Evolutionary conservation across 2,113 vertebrate species (phyloP).

Genomic region (Vireo altiloquus): DNA sequence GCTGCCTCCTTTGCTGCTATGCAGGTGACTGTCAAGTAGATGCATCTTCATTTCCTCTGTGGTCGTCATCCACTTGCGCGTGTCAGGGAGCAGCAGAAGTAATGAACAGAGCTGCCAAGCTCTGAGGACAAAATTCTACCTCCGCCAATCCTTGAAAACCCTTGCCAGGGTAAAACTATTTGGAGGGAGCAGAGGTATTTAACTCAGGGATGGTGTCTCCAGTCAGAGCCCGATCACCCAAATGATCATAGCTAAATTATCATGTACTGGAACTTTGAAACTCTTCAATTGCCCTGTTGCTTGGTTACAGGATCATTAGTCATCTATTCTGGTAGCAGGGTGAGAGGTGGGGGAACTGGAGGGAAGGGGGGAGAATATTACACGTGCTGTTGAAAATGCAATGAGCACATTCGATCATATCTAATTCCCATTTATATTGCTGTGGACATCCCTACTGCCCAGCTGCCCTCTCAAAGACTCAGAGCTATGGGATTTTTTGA

Average conservation of each 20-base stretch:
- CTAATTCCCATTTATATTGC: slow-evolving; percentile 76
- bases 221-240: not conserved
- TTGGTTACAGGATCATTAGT: slow-evolving; percentile 78
- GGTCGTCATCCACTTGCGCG: not conserved
- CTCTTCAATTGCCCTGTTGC: slow-evolving; percentile 73
- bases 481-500: slow-evolving; percentile 74
- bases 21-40: not conserved
- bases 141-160: not conserved
- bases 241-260: slow-evolving; percentile 25
- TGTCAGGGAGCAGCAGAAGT: not conserved
- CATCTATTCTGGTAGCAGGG: slow-evolving; percentile 66
- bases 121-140: not conserved
- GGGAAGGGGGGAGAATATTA: slow-evolving; percentile 50
- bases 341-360: slow-evolving; percentile 43
- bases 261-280: slow-evolving; percentile 73
- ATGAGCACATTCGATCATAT: slow-evolving; percentile 73
- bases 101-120: not conserved
- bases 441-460: slow-evolving; percentile 77
- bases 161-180: not conserved
- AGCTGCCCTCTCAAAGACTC: slow-evolving; percentile 76
- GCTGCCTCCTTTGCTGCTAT: not conserved
- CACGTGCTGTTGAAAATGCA: slow-evolving; percentile 71
- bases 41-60: slow-evolving; percentile 16
- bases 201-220: not conserved
- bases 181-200: slow-evolving; percentile 20